A percentile compares a stretch with the other conserved stretches of the same genome.
Conservation (phyloP, 2,113 vertebrate species). For the Girardinichthys multiradiatus region DNA sequence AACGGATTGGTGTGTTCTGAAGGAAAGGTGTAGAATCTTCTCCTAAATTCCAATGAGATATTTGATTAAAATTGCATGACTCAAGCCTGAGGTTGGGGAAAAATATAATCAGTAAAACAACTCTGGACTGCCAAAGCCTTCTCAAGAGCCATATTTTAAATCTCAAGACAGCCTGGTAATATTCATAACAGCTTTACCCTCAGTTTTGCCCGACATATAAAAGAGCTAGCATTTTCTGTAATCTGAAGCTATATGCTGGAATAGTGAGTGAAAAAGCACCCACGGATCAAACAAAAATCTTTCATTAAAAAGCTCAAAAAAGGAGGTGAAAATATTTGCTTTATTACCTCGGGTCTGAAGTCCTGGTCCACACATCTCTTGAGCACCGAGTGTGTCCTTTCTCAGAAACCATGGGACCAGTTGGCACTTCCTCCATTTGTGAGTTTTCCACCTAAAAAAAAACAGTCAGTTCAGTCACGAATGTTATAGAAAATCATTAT, state of each 20-base stretch:
- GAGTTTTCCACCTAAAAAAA: slow-evolving; percentile 92
- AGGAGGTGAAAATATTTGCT: slow-evolving; percentile 5
- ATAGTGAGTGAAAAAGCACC: neutral
- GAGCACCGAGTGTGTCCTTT: slow-evolving; percentile 86
- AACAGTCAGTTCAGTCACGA: neutral
- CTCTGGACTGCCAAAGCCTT: slow-evolving; percentile 45
- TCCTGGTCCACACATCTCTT: slow-evolving; percentile 93
- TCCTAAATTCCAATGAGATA: slow-evolving; percentile 32
- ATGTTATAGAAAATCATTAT: neutral
- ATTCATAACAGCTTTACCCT: slow-evolving; percentile 21
- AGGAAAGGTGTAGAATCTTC: slow-evolving; percentile 8
- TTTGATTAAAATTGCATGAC: slow-evolving; percentile 65
- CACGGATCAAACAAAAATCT: neutral
- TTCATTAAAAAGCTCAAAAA: neutral
- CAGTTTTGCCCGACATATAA: slow-evolving; percentile 8
- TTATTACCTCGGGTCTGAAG: slow-evolving; percentile 92
- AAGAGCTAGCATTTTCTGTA: slow-evolving; percentile 40
- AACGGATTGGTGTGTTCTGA: neutral
- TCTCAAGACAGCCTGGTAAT: slow-evolving; percentile 18
- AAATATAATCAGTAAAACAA: slow-evolving; percentile 36
- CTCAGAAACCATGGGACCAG: slow-evolving; percentile 92
- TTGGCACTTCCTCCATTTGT: slow-evolving; percentile 97
- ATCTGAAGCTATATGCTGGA: neutral
- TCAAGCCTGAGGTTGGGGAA: slow-evolving; percentile 39
- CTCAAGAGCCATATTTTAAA: slow-evolving; percentile 30